Evolutionary conservation across 2,113 vertebrate species (phyloP).

Genomic region (Tragelaphus strepsiceros): DNA sequence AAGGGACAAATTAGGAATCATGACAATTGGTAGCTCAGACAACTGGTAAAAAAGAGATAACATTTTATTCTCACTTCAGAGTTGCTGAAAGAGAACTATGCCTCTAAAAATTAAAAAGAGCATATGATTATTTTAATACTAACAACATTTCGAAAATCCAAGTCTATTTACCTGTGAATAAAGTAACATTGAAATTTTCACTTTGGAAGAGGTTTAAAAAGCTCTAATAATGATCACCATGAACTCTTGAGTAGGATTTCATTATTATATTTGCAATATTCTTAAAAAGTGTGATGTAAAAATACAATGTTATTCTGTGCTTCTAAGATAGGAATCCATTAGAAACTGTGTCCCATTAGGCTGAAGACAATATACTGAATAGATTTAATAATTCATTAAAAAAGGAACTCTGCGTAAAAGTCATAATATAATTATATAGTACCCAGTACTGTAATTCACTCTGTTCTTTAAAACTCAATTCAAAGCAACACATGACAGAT

Average conservation of each 20-base stretch:
- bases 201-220: not conserved
- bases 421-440: not conserved
- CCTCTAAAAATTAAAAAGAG: not conserved
- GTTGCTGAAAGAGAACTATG: not conserved
- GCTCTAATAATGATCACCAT: not conserved
- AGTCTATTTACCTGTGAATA: not conserved
- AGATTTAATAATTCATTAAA: conserved; percentile 12
- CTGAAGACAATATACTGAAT: conserved; percentile 6
- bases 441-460: not conserved
- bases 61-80: conserved; percentile 6
- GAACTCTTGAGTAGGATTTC: not conserved
- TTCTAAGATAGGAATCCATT: not conserved
- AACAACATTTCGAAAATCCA: not conserved
- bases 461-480: not conserved
- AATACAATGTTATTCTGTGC: not conserved
- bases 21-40: not conserved
- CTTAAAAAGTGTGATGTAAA: not conserved
- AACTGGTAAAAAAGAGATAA: not conserved
- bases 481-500: not conserved
- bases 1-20: not conserved
- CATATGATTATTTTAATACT: not conserved
- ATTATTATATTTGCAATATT: not conserved
- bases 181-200: not conserved
- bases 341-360: not conserved
- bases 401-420: not conserved